Conservation (phyloP, 1,140 invertebrate species). For the Drusus annulatus region DNA sequence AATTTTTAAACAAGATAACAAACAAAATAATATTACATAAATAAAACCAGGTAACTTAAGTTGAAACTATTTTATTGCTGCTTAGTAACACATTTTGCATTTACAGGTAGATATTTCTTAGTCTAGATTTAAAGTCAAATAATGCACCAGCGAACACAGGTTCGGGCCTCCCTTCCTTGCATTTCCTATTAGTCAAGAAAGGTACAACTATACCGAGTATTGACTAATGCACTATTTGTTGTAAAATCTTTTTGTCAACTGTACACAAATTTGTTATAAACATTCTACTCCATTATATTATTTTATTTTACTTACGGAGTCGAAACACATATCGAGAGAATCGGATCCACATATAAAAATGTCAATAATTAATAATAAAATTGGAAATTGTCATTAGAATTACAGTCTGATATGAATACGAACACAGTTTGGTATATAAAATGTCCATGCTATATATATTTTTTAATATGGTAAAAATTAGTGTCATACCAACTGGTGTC, state of each 20-base stretch:
- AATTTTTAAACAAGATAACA: no score
- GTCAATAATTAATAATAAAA: constrained; percentile 40
- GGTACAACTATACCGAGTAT: neutral
- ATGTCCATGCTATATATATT: constrained; percentile 35
- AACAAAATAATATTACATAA: constrained; percentile 28
- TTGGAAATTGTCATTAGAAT: constrained; percentile 43
- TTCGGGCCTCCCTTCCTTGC: neutral
- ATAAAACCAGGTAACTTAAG: constrained; percentile 48
- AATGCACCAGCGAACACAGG: neutral
- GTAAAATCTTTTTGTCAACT: constrained; percentile 45
- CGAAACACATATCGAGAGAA: constrained; percentile 41
- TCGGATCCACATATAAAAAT: constrained; percentile 33
- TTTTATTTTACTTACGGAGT: constrained; percentile 28
- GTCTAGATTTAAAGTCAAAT: constrained; percentile 26
- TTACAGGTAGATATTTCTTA: constrained; percentile 41
- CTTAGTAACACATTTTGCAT: constrained; percentile 36
- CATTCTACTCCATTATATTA: constrained; percentile 42
- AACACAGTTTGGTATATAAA: constrained; percentile 59
- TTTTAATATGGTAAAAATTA: neutral
- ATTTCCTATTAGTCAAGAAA: neutral
- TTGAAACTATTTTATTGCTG: constrained; percentile 59
- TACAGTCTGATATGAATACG: constrained; percentile 57
- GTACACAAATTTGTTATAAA: constrained; percentile 56
- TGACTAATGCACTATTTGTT: constrained; percentile 27
- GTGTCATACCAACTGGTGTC: constrained; percentile 21